Conservation (phyloP, 2,797 vertebrate genomes). For the Spinibarbus caldwelli region DNA sequence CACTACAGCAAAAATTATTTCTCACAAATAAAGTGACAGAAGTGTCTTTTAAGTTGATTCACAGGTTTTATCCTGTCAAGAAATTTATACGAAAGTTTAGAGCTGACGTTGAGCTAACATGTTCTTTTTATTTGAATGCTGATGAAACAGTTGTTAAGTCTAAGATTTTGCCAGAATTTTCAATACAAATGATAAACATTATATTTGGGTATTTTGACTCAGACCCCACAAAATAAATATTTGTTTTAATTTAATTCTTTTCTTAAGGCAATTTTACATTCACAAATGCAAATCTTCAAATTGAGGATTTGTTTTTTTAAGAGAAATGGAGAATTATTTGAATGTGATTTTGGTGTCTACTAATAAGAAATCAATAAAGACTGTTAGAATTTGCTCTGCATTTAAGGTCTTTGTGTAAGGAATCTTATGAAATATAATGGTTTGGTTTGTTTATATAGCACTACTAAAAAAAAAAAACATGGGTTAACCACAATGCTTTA, state of each 20-base stretch:
- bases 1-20: neutral
- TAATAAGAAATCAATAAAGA: no score
- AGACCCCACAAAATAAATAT: neutral
- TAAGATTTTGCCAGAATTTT: neutral
- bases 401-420: no score
- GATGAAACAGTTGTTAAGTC: neutral
- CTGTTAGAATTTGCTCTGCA: no score
- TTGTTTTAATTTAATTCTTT: neutral
- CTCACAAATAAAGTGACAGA: neutral
- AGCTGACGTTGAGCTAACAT: neutral
- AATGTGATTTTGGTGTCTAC: no score
- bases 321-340: no score
- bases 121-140: neutral
- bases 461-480: no score
- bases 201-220: neutral
- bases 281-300: neutral
- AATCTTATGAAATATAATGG: no score
- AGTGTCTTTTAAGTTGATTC: neutral
- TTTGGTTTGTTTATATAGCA: no score
- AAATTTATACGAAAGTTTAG: neutral
- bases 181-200: neutral
- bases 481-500: no score
- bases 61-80: neutral
- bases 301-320: no score
- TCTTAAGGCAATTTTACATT: neutral